These are phyloP conservation scores for Podotricha telesiphe DNA, from an alignment of 2,888 invertebrate genomes.

Conservation along the genomic window DNA sequence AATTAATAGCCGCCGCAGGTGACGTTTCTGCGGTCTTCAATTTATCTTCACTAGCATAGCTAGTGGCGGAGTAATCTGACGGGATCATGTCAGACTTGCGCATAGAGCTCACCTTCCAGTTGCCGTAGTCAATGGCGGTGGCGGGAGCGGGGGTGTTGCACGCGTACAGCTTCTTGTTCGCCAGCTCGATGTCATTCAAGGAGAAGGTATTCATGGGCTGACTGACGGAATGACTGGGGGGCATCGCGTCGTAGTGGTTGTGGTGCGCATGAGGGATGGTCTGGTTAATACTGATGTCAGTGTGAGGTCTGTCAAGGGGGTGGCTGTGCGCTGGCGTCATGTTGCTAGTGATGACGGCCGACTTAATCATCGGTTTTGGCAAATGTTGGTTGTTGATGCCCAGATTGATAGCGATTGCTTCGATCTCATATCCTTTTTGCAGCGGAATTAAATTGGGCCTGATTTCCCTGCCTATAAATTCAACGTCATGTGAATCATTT, in stretches of 20 bases:
- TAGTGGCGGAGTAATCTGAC: conserved; percentile 66
- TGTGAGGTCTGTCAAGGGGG: conserved; percentile 54
- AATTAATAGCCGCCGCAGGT: conserved; percentile 59
- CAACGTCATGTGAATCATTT: conserved; percentile 57
- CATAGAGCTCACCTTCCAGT: conserved; percentile 73
- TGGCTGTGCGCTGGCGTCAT: conserved; percentile 68
- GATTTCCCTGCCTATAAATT: conserved; percentile 55
- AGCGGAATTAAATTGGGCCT: conserved; percentile 58
- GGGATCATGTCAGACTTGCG: conserved; percentile 69
- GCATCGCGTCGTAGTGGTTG: conserved; percentile 65
- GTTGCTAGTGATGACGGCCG: conserved; percentile 54
- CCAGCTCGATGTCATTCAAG: conserved; percentile 73
- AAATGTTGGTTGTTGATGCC: conserved; percentile 68
- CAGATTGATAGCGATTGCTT: conserved; percentile 73
- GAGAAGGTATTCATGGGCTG: conserved; percentile 67
- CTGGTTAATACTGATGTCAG: conserved; percentile 59
- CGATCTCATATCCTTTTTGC: conserved; percentile 70
- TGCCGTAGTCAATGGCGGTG: conserved; percentile 70
- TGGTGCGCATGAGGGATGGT: conserved; percentile 71
- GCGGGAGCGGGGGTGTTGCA: conserved; percentile 60
- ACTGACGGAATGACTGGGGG: conserved; percentile 46
- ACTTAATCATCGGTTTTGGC: conserved; percentile 60
- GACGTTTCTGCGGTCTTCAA: conserved; percentile 59
- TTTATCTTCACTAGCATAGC: conserved; percentile 66
- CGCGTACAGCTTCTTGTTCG: conserved; percentile 73